Conservation (phyloP, 2,797 vertebrate genomes). For the Myotis myotis region DNA sequence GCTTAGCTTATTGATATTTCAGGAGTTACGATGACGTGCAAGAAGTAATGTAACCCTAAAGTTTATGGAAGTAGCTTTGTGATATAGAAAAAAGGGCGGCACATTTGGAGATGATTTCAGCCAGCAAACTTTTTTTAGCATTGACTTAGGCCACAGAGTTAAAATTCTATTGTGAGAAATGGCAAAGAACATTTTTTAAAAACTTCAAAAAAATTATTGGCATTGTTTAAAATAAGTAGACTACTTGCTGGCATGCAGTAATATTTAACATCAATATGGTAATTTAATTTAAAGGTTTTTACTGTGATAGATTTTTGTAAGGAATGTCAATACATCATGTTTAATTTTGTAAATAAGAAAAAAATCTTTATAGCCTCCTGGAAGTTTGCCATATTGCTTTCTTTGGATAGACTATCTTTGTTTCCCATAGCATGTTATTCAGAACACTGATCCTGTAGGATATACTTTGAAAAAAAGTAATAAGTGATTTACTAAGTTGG, state of each 20-base stretch:
- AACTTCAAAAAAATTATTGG: neutral
- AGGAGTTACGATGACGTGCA: neutral
- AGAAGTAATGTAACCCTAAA: neutral
- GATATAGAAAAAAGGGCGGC: neutral
- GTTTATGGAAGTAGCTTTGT: neutral
- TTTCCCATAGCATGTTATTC: neutral
- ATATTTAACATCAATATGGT: neutral
- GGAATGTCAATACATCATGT: neutral
- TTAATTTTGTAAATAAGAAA: neutral
- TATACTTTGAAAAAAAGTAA: neutral
- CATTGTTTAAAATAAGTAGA: neutral
- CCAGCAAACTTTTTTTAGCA: neutral
- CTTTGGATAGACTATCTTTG: neutral
- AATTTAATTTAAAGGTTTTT: slow-evolving; percentile 5
- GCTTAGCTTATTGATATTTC: neutral
- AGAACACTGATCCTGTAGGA: neutral
- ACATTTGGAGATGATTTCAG: neutral
- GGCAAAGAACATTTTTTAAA: neutral
- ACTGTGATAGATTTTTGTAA: slow-evolving; percentile 5
- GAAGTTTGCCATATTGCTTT: neutral
- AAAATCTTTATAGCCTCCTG: neutral
- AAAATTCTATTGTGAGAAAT: neutral
- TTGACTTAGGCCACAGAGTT: neutral
- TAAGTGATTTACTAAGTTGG: slow-evolving; percentile 3
- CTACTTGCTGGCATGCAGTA: neutral